phyloP scores from a whole-genome alignment of 2,888 invertebrate genomes.

The Prosapia bicincta region DNA sequence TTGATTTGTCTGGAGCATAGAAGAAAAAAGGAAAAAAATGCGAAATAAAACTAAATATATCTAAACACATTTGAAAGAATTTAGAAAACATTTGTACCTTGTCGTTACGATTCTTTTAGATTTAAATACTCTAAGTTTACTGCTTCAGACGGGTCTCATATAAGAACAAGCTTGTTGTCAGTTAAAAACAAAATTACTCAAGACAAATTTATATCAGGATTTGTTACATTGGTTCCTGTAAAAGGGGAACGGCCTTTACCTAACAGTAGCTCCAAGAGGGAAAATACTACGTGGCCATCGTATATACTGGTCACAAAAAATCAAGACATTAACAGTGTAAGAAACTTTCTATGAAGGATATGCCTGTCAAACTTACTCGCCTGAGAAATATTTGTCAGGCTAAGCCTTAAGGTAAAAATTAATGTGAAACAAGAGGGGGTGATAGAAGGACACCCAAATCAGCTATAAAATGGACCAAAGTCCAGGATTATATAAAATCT shows the following conservation, averaged over 20 bases:
- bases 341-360: not conserved
- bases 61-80: too few species aligned
- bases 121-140: not conserved
- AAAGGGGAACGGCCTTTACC: too few species aligned
- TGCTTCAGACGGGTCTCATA: not conserved
- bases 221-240: not conserved
- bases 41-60: too few species aligned
- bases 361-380: not conserved
- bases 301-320: not conserved
- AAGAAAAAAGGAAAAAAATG: too few species aligned
- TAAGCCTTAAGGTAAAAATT: too few species aligned
- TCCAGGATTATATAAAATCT: not conserved
- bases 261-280: too few species aligned
- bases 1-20: too few species aligned
- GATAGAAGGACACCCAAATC: not conserved
- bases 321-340: not conserved
- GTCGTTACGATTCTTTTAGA: not conserved
- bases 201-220: not conserved
- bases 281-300: not conserved
- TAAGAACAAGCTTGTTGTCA: not conserved
- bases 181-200: not conserved
- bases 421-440: too few species aligned
- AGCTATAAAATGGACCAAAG: not conserved
- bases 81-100: too few species aligned
- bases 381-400: not conserved